These are phyloP conservation scores for Chaunax sp. DNA, from an alignment of 2,797 vertebrate species.

Conservation along the genomic window DNA sequence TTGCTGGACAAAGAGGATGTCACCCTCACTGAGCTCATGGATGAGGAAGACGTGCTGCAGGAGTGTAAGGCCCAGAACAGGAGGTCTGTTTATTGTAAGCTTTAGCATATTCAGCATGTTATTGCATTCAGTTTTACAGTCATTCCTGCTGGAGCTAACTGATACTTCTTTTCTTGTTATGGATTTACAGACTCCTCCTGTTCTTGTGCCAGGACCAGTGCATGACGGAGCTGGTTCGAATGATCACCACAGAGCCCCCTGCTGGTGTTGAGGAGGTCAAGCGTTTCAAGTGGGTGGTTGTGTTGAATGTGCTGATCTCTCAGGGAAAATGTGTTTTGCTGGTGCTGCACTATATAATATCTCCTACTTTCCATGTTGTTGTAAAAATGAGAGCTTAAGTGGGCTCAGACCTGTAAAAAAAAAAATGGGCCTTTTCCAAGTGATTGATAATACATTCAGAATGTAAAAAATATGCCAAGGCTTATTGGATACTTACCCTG, in stretches of 20 bases:
- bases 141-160: conserved; percentile 7
- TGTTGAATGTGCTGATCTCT: conserved; percentile 40
- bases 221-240: conserved; percentile 93
- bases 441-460: not conserved
- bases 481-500: not conserved
- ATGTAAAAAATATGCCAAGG: not conserved
- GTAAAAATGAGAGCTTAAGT: conserved; percentile 3
- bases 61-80: conserved; percentile 99
- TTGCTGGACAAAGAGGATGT: conserved; percentile 96
- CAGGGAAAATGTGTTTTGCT: conserved; percentile 25
- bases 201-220: conserved; percentile 93
- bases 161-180: conserved; percentile 22
- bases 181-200: conserved; percentile 86
- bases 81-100: conserved; percentile 67
- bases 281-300: conserved; percentile 93
- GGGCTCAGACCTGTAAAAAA: not conserved
- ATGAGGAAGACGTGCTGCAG: conserved; percentile 96
- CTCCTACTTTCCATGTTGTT: conserved; percentile 23
- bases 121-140: not conserved
- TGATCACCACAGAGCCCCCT: conserved; percentile 94
- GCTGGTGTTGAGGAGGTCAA: conserved; percentile 94
- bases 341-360: conserved; percentile 20
- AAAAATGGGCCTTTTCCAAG: not conserved
- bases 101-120: not conserved
- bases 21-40: conserved; percentile 92